Base-by-base conservation (phyloP, 2,113 vertebrate genomes). In the Megaptera novaeangliae region DNA sequence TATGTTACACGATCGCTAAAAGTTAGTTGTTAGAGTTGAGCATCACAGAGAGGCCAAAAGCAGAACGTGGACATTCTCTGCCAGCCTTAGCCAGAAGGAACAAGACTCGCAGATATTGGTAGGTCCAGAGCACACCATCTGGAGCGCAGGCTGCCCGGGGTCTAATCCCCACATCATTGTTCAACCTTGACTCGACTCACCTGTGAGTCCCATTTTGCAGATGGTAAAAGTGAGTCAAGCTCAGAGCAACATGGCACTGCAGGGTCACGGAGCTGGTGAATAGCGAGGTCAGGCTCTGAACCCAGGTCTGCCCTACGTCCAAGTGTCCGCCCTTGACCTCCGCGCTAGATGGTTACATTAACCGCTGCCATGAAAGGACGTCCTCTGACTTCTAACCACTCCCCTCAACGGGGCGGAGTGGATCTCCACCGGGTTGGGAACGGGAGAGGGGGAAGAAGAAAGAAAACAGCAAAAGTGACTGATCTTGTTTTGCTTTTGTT, bases 371-470 rank as follows among this genome's bases (percentile, higher is more conserved):
- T 10, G 36, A 25, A 8, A 64, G 49, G 94, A 29, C 18, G 20
- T 4, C 44, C 21, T 41, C 9, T 27, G 11, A 49, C 27, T 87
- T 59, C 39, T 17, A 3, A 9, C 14, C 27, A 0, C 25, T 21
- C 49, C 29, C 3, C 41, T 10, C 0, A 0, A 39, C 0, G 12
- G 61, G n/a, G 17, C 21, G 6, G 4, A 34, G 17, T 12, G 17
- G 4, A 12, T 44, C 21, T 46, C 72, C 44, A 1, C 31, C 10
- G 1, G 8, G 29, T 14, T 4, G 6, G 82, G 39, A 23, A 8
- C 2, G 3, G 8, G 63, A 68, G 34, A 41, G 6, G 44, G 29
- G 55, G 63, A 11, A 5, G 14, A 18, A 36, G 66, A 49, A 61
- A 52, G 49, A 49, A 34, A 3, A 52, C 5, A 52, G 52, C 52